Base-by-base conservation (phyloP, 2,113 vertebrate genomes). In the Passer montanus region DNA sequence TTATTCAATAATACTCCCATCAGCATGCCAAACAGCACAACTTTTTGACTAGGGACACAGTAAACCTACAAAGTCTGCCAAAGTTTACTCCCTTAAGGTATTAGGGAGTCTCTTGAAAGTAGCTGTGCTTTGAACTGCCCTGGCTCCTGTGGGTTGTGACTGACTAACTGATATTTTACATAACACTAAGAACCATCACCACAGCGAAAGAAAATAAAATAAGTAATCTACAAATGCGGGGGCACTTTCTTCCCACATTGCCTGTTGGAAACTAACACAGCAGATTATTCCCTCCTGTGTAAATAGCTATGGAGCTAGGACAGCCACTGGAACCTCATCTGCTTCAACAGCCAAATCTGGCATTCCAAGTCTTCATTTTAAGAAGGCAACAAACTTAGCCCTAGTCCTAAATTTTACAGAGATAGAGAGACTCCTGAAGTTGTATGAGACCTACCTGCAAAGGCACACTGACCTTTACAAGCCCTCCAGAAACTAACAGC, bases 81-180 rank as follows among this genome's bases (percentile, higher is more conserved):
- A 76, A 83, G 16, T 91, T 92, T 53, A 75, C 19, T 89, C 84
- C 66, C 91, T 82, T 43, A 69, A 82, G 67, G 62, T 20, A 0
- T 53, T 39, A 68, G 30, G 30, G 31, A 35, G 49, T 58, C 78
- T 82, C 74, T 67, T 79, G 78, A 85, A 93, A 87, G 49, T 46
- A 88, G 67, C 59, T 91, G 31, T 78, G 66, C 91, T 84, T 79
- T 85, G 78, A 95, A 87, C 74, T 83, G 80, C 55, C n/a, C 74
- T 41, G 30, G 60, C 31, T 95, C 60, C 69, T 73, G 30, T 58
- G 74, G 53, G 58, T 76, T 85, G 67, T 52, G n/a, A 35, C 50
- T 80, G 74, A 70, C 62, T 62, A 87, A 76, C 2, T 60, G 55
- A 55, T 76, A 74, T 56, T 93, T 94, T 91, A 83, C 79, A 63